These are phyloP conservation scores for Ferrisia virgata DNA, from an alignment of 2,888 invertebrate species.

Conservation along the genomic window DNA sequence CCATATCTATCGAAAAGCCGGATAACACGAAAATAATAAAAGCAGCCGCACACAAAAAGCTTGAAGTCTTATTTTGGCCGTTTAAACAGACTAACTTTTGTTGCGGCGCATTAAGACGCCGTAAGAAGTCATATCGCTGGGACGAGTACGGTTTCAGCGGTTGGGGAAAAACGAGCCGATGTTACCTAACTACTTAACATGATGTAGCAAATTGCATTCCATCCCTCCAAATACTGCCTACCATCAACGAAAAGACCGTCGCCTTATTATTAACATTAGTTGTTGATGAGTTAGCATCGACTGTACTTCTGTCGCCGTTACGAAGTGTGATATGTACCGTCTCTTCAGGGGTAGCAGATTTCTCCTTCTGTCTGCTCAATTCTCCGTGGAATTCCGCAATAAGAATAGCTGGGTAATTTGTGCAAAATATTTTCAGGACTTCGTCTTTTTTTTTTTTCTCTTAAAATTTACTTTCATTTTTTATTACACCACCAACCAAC, in stretches of 20 bases:
- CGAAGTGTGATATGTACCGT: constrained; percentile 29
- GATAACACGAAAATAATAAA: constrained; percentile 1
- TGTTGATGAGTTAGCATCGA: constrained; percentile 44
- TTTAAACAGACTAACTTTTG: constrained; percentile 30
- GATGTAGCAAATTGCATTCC: constrained; percentile 44
- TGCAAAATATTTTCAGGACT: constrained; percentile 37
- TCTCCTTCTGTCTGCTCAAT: constrained; percentile 36
- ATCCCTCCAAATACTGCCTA: constrained; percentile 22
- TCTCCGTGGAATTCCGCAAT: constrained; percentile 34
- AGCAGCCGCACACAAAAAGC: neutral
- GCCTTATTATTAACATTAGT: constrained; percentile 43
- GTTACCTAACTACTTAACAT: constrained; percentile 41
- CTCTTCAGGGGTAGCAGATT: constrained; percentile 38
- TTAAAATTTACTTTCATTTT: constrained; percentile 31
- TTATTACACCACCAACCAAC: constrained; percentile 3
- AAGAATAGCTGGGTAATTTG: constrained; percentile 45
- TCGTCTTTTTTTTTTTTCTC: constrained; percentile 29
- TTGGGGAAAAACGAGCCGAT: constrained; percentile 26
- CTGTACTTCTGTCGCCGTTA: constrained; percentile 24
- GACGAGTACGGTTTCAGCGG: constrained; percentile 25
- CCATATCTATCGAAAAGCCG: neutral
- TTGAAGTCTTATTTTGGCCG: neutral
- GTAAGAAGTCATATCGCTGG: constrained; percentile 37
- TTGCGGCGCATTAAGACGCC: constrained; percentile 34
- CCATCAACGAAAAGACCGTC: constrained; percentile 36